These are phyloP conservation scores for Chaetophractus vellerosus DNA, from an alignment of 2,797 vertebrate genomes.

Conservation along the genomic window DNA sequence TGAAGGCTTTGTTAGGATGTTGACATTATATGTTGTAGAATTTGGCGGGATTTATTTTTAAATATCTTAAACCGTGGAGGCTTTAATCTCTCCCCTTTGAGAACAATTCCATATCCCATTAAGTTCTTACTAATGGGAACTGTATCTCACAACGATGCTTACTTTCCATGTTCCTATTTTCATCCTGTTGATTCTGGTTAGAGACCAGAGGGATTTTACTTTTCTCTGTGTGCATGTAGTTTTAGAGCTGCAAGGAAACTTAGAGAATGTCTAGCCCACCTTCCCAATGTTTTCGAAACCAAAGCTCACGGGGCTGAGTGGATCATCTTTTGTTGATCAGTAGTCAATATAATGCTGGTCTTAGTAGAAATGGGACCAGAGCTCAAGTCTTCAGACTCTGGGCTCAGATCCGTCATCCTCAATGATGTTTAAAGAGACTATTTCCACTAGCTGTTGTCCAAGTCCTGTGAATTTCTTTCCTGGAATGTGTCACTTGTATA, in stretches of 20 bases:
- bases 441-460: neutral
- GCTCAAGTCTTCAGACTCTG: neutral
- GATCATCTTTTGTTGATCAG: neutral
- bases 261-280: neutral
- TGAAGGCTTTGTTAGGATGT: neutral
- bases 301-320: neutral
- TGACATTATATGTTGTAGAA: neutral
- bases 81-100: slow-evolving; percentile 47
- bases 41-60: slow-evolving; percentile 47
- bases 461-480: neutral
- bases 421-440: neutral
- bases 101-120: slow-evolving; percentile 18
- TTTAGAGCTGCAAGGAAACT: neutral
- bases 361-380: neutral
- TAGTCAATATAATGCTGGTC: neutral
- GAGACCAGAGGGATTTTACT: neutral
- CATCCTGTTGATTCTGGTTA: neutral
- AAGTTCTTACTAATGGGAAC: neutral
- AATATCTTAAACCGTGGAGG: neutral
- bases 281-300: neutral
- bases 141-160: neutral
- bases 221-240: neutral
- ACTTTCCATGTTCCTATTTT: slow-evolving; percentile 33
- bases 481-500: neutral
- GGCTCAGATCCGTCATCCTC: neutral